Evolutionary conservation across 2,113 vertebrate species (phyloP).

Genomic region (Cottus gobio): DNA sequence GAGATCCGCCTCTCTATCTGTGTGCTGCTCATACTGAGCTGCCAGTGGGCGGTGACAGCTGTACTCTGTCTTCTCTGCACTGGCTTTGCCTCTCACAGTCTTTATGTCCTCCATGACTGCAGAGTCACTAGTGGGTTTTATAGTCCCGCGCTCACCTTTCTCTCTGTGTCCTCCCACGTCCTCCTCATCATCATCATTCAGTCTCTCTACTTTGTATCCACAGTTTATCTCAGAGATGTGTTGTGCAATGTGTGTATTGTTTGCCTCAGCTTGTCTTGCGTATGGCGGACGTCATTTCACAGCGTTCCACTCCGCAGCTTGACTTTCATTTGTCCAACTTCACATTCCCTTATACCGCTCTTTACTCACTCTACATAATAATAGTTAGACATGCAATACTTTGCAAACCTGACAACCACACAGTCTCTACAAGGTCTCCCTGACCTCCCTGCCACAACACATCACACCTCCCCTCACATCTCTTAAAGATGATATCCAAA

Average conservation of each 20-base stretch:
- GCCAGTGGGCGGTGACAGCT: conserved; percentile 50
- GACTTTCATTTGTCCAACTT: conserved; percentile 38
- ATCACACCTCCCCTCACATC: background rate
- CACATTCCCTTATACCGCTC: background rate
- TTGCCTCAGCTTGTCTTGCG: background rate
- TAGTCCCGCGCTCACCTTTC: background rate
- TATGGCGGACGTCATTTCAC: background rate
- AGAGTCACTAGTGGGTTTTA: conserved; percentile 21
- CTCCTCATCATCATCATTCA: background rate
- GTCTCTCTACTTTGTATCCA: background rate
- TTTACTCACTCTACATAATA: conserved; percentile 30
- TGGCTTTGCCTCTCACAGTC: conserved; percentile 29
- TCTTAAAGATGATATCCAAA: too few species aligned
- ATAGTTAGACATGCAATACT: conserved; percentile 26
- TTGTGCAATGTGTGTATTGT: background rate
- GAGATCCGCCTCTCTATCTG: conserved; percentile 18
- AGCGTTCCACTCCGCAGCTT: background rate
- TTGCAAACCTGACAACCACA: conserved; percentile 9
- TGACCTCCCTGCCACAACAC: conserved; percentile 8
- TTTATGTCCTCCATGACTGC: conserved; percentile 26
- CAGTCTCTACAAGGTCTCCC: conserved; percentile 9
- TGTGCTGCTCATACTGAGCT: conserved; percentile 47
- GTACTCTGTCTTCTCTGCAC: conserved; percentile 25
- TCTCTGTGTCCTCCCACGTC: background rate
- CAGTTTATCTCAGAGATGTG: background rate